Evolutionary conservation across 2,888 invertebrate species (phyloP).

Genomic region (Stegana nigrithorax): DNA sequence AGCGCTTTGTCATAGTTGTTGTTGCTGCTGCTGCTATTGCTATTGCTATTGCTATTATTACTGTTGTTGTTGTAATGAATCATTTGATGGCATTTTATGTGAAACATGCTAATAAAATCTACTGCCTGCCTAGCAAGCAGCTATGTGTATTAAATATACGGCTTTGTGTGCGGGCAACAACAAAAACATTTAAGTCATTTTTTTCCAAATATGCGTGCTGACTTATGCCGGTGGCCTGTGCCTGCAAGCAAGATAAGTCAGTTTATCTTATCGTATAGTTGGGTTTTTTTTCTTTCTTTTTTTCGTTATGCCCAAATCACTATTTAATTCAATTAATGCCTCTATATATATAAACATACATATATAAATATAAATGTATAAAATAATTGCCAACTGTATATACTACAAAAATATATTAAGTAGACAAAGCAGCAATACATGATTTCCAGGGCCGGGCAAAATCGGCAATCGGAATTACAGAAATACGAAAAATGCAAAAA

Average conservation of each 20-base stretch:
- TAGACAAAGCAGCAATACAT: slow-evolving; percentile 1
- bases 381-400: too few relatives aligned
- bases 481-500: background rate
- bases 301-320: background rate
- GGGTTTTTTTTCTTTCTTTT: background rate
- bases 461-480: too few relatives aligned
- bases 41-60: background rate
- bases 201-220: background rate
- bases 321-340: background rate
- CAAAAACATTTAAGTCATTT: background rate
- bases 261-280: background rate
- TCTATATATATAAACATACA: background rate
- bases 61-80: background rate
- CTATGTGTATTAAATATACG: background rate
- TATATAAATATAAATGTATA: too few relatives aligned
- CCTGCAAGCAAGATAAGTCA: background rate
- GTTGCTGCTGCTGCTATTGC: too few relatives aligned
- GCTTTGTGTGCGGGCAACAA: too few relatives aligned
- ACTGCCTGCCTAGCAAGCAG: too few relatives aligned
- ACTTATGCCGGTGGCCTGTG: too few relatives aligned
- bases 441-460: background rate
- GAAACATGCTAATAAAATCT: too few relatives aligned
- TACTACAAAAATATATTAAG: too few relatives aligned
- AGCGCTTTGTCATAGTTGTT: background rate
- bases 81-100: too few relatives aligned